Evolutionary conservation across 2,113 vertebrate species (phyloP), one percentile per base, ranked within the genome.

Genomic region (Scortum barcoo): DNA sequence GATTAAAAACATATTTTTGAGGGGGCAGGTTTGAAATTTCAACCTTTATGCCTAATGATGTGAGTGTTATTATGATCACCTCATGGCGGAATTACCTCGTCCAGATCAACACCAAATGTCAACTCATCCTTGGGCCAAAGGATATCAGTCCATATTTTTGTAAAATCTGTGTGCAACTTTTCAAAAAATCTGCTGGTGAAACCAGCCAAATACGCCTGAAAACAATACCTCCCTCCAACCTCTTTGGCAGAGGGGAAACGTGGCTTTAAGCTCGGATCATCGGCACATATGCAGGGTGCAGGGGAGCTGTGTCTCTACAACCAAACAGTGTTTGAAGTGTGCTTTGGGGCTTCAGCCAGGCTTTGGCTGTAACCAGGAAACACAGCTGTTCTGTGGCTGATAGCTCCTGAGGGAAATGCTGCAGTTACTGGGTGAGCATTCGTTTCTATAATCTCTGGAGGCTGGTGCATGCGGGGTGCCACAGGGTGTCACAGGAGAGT

Each of bases 381-480:
- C 63, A 85, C 88, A 87, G 86, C 91, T 92, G 93, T 79, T 84
- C 86, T 76, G 77, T 26, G 68, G 85, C 85, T 88, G 88, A 91
- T 90, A 92, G 85, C 71, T 72, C 38, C 77, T 79, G 53, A 68
- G 51, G 76, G 83, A 82, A 81, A 76, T 44, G 36, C 54, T 65
- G 77, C 54, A 77, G 51, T 22, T 30, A 36, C 71, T 17, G 67
- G 26, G 38, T 48, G 50, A 61, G 46, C 65, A 24, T 79, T 72
- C 19, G 51, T 72, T 74, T 66, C 69, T 66, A n/a, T 81, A 80
- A 77, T 84, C 71, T 74, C 48, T 58, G 16, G 58, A 30, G 50
- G 63, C 48, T 60, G 65, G 46, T 44, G 70, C 50, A 19, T 76
- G 63, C 68, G 28, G 30, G 12, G 46, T n/a, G 30, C 56, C 70